phyloP scores from a whole-genome alignment of 2,888 invertebrate genomes.

The Drosophila merina region DNA sequence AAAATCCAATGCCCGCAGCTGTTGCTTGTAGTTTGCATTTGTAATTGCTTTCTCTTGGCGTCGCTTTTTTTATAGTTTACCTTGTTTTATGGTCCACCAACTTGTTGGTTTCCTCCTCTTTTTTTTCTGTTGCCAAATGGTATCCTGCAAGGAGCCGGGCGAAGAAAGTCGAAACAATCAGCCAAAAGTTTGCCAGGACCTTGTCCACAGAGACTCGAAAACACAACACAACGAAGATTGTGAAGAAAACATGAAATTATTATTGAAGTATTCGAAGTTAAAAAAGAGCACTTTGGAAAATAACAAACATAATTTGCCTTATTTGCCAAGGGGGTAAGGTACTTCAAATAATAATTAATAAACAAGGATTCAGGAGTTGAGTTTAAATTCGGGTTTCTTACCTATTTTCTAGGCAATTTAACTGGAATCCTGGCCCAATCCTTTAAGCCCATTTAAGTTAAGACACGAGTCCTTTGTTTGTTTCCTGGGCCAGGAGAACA shows the following conservation, averaged over 20 bases:
- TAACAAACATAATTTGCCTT: slow-evolving; percentile 11
- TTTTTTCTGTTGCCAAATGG: neutral
- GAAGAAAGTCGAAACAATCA: slow-evolving; percentile 44
- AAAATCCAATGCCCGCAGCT: slow-evolving; percentile 47
- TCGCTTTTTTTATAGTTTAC: slow-evolving; percentile 56
- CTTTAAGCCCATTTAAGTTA: neutral
- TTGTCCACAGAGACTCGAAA: slow-evolving; percentile 16
- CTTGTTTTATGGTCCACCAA: slow-evolving; percentile 63
- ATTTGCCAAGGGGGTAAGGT: slow-evolving; percentile 10
- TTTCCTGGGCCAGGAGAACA: neutral
- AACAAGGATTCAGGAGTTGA: neutral
- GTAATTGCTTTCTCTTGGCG: slow-evolving; percentile 66
- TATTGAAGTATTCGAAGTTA: neutral
- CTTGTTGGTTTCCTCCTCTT: slow-evolving; percentile 44
- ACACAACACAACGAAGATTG: slow-evolving; percentile 1
- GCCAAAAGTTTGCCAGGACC: slow-evolving; percentile 47
- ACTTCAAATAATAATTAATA: neutral
- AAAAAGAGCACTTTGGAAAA: slow-evolving; percentile 1
- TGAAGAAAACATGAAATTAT: slow-evolving; percentile 6
- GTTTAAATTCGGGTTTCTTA: neutral
- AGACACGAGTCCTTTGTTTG: neutral
- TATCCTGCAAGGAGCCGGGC: neutral
- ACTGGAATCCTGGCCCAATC: neutral
- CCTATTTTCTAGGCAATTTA: too few species aligned
- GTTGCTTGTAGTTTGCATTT: slow-evolving; percentile 71